Evolutionary conservation across 2,888 invertebrate species (phyloP), one percentile per base, ranked within the genome.

Genomic region (Sinohyriopsis cumingii): DNA sequence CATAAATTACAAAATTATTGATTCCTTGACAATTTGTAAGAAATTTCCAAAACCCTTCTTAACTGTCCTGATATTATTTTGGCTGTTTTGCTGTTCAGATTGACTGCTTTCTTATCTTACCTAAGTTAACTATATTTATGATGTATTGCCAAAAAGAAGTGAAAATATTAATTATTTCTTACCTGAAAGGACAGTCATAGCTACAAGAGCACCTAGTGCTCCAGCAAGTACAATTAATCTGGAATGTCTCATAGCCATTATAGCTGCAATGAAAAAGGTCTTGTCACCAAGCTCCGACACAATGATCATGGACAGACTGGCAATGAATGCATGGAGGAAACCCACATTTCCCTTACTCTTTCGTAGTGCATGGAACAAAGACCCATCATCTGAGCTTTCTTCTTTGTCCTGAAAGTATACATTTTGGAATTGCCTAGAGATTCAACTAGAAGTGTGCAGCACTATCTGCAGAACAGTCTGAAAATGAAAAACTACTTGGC

Each of bases 191-290:
- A 98, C 92, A 28, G 98, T 98, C 98, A 99, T 98, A 78, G 96
- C 92, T 28, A 94, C 94, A 71, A 99, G 92, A 1, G 99, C 98
- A 22, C 94, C 93, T 86, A 99, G 96, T 5, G 99, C 98, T 64
- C 98, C 99, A 63, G 93, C 91, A 90, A 99, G 98, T 33, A 99
- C 97, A 65, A 96, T 94, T 25, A 96, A 87, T 81, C 98, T 92
- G 24, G 99, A 95, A 91, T 99, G 97, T 86, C 96, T 94, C 98
- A 99, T 99, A 3, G 99, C 98, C 98, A 99, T 97, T 77, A 99
- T 98, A 81, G 98, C 98, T 54, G 99, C 98, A 85, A 99, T 99
- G 91, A 99, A 99, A 92, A 99, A 99, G 18, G 99, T 99, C 91
- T 99, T 99, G 91, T 99, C 99, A 20, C 98, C 99, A 71, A 99